A percentile compares a stretch with the other conserved stretches of the same genome.
Conservation (phyloP, 2,888 invertebrate genomes). For the Rosalia funebris region DNA sequence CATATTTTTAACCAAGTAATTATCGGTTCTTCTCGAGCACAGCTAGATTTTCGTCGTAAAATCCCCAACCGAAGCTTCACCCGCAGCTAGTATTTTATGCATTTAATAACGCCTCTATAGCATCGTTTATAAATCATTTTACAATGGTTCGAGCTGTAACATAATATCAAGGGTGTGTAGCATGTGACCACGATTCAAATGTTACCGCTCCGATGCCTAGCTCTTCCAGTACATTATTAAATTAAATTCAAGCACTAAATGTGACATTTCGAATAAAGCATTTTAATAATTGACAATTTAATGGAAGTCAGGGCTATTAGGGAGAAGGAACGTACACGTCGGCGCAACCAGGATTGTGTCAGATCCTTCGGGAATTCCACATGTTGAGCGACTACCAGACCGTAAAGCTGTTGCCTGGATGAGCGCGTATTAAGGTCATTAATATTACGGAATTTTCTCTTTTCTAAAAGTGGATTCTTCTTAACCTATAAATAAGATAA, state of each 20-base stretch:
- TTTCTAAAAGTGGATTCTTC: conserved; percentile 9
- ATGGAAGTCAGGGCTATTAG: conserved; percentile 44
- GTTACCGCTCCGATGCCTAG: not conserved
- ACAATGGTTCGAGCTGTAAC: not conserved
- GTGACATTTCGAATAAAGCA: conserved; percentile 43
- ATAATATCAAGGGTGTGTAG: not conserved
- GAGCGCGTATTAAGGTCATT: conserved; percentile 55
- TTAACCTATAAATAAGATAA: not conserved
- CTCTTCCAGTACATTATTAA: conserved; percentile 1
- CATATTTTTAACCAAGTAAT: too few relatives aligned
- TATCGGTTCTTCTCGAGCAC: too few relatives aligned
- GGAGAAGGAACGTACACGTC: conserved; percentile 25
- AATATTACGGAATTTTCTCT: conserved; percentile 51
- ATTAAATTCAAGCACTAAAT: not conserved
- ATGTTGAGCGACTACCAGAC: conserved; percentile 59
- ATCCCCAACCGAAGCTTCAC: too few relatives aligned
- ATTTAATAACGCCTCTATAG: not conserved
- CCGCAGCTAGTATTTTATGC: not conserved
- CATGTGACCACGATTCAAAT: not conserved
- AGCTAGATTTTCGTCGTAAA: too few relatives aligned
- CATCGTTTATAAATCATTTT: not conserved
- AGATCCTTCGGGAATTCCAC: conserved; percentile 57
- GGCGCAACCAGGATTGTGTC: conserved; percentile 48
- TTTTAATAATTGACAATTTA: conserved; percentile 45
- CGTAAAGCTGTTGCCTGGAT: conserved; percentile 56